Base-by-base conservation (phyloP, 2,797 vertebrate species). In the Notoglanidium macrostoma region DNA sequence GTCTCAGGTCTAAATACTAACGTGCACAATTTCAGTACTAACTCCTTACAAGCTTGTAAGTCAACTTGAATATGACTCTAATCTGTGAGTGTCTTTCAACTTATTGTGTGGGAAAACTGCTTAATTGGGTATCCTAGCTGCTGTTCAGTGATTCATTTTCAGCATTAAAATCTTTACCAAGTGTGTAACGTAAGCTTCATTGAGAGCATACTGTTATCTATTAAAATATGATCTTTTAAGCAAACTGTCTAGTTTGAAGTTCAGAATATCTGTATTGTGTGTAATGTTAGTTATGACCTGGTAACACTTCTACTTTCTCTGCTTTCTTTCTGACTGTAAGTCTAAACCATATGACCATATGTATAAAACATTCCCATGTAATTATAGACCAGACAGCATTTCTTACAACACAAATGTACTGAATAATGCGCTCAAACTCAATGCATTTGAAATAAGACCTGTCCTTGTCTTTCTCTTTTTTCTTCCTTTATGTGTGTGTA, bases 361-460 rank as follows among this genome's bases (percentile, higher is more conserved):
- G 70, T 11, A 73, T 74, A 29, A 51, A 76, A 51, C 46, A 76
- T 51, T 26, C 15, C 3, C n/a, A 54, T 77, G n/a, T 77, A 77
- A 54, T 51, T 32, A 51, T 54, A 8, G 49, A 54, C 49, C 3
- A 9, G 74, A 54, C 54, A 54, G 74, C 49, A 77, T 29, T 29
- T 54, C n/a, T 74, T 77, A 17, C 74, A 29, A 51, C 12, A n/a
- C 73, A 51, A 54, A 54, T 35, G n/a, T 77, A 8, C 49, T 55
- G 49, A 77, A 55, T 21, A 77, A 55, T 77, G 51, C 15, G n/a
- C 73, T 78, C 51, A 10, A 57, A 19, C 74, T 77, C n/a, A 54
- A 54, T 86, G 84, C 84, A 65, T 65, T 83, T 85, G 51, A 89
- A 88, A 51, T 89, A 61, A 89, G 82, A 88, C 35, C 79, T 85